These are phyloP conservation scores for Herminia tarsipennalis DNA, from an alignment of 2,888 invertebrate genomes.

Conservation along the genomic window DNA sequence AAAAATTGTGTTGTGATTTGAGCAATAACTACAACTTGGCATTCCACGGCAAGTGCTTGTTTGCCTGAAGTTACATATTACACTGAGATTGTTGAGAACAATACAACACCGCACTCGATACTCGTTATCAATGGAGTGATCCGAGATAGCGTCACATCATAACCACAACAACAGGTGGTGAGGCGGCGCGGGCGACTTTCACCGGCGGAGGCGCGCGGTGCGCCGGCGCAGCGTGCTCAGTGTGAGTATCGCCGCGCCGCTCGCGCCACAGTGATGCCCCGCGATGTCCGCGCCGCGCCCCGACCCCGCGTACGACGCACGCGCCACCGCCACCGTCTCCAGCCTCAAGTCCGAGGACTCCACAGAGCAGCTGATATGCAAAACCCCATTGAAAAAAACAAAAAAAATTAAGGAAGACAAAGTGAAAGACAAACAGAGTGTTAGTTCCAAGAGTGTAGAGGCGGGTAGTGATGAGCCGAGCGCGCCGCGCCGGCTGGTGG, in stretches of 20 bases:
- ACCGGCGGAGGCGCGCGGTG: conserved; percentile 38
- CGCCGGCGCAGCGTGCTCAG: conserved; percentile 35
- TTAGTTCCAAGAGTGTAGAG: conserved; percentile 74
- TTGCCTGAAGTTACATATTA: background rate
- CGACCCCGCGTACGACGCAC: conserved; percentile 53
- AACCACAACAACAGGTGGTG: conserved; percentile 41
- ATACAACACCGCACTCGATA: conserved; percentile 11
- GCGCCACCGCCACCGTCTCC: conserved; percentile 73
- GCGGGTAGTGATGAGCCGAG: conserved; percentile 63
- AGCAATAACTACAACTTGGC: too few relatives aligned
- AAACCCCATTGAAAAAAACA: conserved; percentile 74
- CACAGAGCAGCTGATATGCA: conserved; percentile 85
- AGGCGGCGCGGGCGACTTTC: conserved; percentile 35
- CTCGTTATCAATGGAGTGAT: conserved; percentile 35
- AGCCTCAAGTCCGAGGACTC: conserved; percentile 83
- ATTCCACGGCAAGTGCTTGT: too few relatives aligned
- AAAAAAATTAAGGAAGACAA: conserved; percentile 48
- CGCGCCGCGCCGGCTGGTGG: conserved; percentile 66
- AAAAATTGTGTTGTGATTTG: too few relatives aligned
- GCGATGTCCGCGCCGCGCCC: conserved; percentile 49
- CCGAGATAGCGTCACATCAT: conserved; percentile 37
- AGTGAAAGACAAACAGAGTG: conserved; percentile 66
- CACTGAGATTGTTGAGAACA: background rate
- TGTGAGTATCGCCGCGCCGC: conserved; percentile 42
- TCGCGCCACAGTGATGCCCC: conserved; percentile 40